Percentiles rank a stretch among this genome's conserved stretches.
Conservation (phyloP, 1,140 invertebrate species). For the Lordiphosa mommai region DNA sequence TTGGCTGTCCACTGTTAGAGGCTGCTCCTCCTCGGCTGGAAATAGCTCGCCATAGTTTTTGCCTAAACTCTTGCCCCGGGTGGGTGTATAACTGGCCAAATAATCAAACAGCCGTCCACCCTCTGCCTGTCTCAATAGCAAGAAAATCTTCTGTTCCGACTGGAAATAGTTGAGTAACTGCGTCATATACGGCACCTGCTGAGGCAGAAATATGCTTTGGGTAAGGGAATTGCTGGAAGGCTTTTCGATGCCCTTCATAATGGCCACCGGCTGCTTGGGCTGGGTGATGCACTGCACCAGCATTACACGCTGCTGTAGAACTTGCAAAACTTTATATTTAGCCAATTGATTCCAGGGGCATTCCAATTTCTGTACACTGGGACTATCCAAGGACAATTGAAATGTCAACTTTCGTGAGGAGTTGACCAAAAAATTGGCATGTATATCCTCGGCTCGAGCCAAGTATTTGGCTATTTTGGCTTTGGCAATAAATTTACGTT, state of each 20-base stretch:
- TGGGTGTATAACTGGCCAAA: slow-evolving; percentile 61
- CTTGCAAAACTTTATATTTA: slow-evolving; percentile 80
- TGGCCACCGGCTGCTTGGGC: slow-evolving; percentile 74
- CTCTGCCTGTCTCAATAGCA: slow-evolving; percentile 80
- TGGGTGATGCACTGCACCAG: slow-evolving; percentile 80
- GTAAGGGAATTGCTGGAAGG: slow-evolving; percentile 75
- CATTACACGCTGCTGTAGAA: slow-evolving; percentile 79
- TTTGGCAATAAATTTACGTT: slow-evolving; percentile 73
- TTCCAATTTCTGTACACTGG: slow-evolving; percentile 46
- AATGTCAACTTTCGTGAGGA: slow-evolving; percentile 44
- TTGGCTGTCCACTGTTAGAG: slow-evolving; percentile 43
- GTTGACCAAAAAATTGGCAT: slow-evolving; percentile 55
- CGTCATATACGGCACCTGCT: slow-evolving; percentile 81
- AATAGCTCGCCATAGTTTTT: slow-evolving; percentile 55
- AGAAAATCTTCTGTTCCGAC: slow-evolving; percentile 80
- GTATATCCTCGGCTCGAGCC: slow-evolving; percentile 80
- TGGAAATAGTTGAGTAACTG: slow-evolving; percentile 80
- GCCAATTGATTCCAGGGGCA: slow-evolving; percentile 79
- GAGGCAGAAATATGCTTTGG: slow-evolving; percentile 79
- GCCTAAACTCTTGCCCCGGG: slow-evolving; percentile 12
- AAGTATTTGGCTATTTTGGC: slow-evolving; percentile 77
- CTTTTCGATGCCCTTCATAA: slow-evolving; percentile 81
- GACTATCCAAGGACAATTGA: slow-evolving; percentile 63
- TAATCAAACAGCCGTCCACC: slow-evolving; percentile 79
- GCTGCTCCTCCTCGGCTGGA: slow-evolving; percentile 25